phyloP scores from a whole-genome alignment of 2,888 invertebrate species.

The Dryococelus australis region DNA sequence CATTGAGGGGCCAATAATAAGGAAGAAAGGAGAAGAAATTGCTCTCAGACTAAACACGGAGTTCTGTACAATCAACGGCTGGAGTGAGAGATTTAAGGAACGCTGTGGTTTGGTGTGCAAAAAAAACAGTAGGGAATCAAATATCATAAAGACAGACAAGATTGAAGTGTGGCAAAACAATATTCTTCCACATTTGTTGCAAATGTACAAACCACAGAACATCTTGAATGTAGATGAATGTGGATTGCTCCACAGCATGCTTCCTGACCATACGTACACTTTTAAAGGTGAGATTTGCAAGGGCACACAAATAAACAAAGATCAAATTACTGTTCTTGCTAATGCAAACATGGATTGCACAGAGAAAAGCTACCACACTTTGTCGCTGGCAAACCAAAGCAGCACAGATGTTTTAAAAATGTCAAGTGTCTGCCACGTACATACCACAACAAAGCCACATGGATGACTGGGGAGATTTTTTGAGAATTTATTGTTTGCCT shows the following conservation, averaged over 20 bases:
- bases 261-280: not conserved
- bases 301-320: constrained; percentile 22
- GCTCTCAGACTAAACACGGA: constrained; percentile 41
- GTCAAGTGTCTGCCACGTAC: not conserved
- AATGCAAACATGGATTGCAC: constrained; percentile 26
- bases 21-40: constrained; percentile 43
- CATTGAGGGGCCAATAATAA: constrained; percentile 43
- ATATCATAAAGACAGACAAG: constrained; percentile 24
- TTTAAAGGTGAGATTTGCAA: constrained; percentile 29
- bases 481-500: not conserved
- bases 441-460: not conserved
- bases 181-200: constrained; percentile 30
- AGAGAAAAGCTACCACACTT: constrained; percentile 26
- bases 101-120: constrained; percentile 40
- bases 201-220: not conserved
- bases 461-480: not conserved
- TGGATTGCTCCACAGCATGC: constrained; percentile 18
- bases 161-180: constrained; percentile 42
- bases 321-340: constrained; percentile 11
- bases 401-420: not conserved
- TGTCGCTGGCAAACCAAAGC: constrained; percentile 27
- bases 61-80: constrained; percentile 44
- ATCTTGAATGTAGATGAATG: not conserved
- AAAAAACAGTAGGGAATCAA: constrained; percentile 37
- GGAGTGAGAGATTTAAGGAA: constrained; percentile 46